phyloP scores from a whole-genome alignment of 2,888 invertebrate species.

The Eupithecia vulgata region DNA sequence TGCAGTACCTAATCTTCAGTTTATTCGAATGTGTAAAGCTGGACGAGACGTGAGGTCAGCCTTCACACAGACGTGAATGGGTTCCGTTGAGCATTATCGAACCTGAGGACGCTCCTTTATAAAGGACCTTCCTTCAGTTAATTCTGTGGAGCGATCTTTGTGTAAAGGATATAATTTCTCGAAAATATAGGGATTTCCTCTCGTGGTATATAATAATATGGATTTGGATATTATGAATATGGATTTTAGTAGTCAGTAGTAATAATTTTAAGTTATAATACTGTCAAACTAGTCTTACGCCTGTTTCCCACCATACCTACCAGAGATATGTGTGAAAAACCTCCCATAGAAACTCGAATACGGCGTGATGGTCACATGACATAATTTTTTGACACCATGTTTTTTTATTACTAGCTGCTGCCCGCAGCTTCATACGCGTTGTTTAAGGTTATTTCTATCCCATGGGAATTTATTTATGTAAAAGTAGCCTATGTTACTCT shows the following conservation, averaged over 20 bases:
- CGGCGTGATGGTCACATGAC: too few relatives aligned
- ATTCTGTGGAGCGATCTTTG: neutral
- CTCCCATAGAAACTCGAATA: neutral
- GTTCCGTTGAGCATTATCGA: conserved; percentile 39
- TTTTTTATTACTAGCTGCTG: too few relatives aligned
- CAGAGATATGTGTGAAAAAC: neutral
- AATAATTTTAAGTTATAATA: too few relatives aligned
- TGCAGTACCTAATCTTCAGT: conserved; percentile 5
- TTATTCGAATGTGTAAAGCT: conserved; percentile 15
- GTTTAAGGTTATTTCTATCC: too few relatives aligned
- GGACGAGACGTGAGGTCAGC: conserved; percentile 29
- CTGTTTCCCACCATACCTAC: neutral
- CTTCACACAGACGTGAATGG: conserved; percentile 43
- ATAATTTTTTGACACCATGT: too few relatives aligned
- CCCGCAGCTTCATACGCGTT: too few relatives aligned
- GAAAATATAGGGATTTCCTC: neutral
- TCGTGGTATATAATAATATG: neutral
- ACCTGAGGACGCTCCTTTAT: conserved; percentile 18
- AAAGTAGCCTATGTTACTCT: too few relatives aligned
- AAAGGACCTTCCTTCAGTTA: conserved; percentile 9
- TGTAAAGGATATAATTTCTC: neutral
- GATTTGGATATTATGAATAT: too few relatives aligned
- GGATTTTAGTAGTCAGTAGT: too few relatives aligned
- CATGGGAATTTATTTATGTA: too few relatives aligned
- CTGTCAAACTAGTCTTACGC: neutral